Conservation (phyloP, 2,888 invertebrate genomes). For the Atethmia centrago region DNA sequence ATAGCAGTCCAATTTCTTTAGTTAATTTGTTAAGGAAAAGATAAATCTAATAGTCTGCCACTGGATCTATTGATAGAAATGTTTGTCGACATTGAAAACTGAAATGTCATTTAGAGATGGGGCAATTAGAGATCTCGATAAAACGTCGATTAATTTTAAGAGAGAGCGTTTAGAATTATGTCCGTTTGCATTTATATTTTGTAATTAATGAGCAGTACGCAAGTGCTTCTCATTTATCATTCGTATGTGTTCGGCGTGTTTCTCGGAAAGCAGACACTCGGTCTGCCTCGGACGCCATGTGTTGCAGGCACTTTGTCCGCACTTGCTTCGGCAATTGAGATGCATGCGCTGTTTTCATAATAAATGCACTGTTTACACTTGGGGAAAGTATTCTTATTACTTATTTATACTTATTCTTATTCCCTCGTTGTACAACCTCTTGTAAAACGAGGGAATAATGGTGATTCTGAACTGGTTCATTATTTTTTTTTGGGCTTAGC, state of each 20-base stretch:
- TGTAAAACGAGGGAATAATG: neutral
- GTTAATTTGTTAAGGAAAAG: slow-evolving; percentile 21
- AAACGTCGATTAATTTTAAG: slow-evolving; percentile 37
- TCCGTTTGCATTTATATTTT: slow-evolving; percentile 23
- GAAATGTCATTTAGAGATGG: slow-evolving; percentile 14
- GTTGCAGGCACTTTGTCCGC: slow-evolving; percentile 47
- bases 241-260: slow-evolving; percentile 68
- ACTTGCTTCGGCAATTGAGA: slow-evolving; percentile 73
- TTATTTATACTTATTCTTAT: too few species aligned
- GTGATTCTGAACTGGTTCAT: neutral
- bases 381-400: slow-evolving; percentile 15
- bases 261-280: slow-evolving; percentile 84
- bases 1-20: slow-evolving; percentile 29
- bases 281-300: slow-evolving; percentile 76
- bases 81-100: slow-evolving; percentile 21
- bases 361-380: slow-evolving; percentile 28
- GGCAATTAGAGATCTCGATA: slow-evolving; percentile 13
- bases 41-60: slow-evolving; percentile 29
- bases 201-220: slow-evolving; percentile 47
- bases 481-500: neutral
- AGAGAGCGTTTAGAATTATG: slow-evolving; percentile 45
- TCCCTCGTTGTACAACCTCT: too few species aligned
- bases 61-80: slow-evolving; percentile 17
- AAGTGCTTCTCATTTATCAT: slow-evolving; percentile 57
- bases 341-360: slow-evolving; percentile 58